Conservation (phyloP, 2,113 vertebrate species). For the Electrona antarctica region DNA sequence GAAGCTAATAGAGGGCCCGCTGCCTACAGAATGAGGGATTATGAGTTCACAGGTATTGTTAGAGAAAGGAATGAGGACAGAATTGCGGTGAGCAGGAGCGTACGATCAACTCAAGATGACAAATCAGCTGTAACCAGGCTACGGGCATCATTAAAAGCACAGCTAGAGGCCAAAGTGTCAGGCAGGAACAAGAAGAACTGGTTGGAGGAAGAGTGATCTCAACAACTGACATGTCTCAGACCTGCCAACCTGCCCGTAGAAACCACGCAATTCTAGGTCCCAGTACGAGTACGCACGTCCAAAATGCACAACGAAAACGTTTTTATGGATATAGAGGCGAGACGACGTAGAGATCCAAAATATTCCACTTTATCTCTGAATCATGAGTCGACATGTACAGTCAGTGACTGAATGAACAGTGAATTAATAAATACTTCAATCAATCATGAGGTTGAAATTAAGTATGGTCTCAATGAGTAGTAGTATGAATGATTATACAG, state of each 20-base stretch:
- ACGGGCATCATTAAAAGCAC: conserved; percentile 50
- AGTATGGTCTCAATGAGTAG: too few species aligned
- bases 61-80: conserved; percentile 5
- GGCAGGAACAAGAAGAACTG: conserved; percentile 49
- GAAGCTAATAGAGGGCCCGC: not conserved
- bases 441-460: too few species aligned
- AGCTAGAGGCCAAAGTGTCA: conserved; percentile 23
- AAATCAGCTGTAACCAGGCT: conserved; percentile 37
- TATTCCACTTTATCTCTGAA: too few species aligned
- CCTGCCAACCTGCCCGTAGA: not conserved
- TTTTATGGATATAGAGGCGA: too few species aligned
- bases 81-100: conserved; percentile 23
- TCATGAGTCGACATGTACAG: too few species aligned
- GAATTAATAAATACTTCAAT: too few species aligned
- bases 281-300: too few species aligned
- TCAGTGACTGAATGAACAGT: too few species aligned
- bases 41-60: not conserved
- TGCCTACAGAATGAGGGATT: conserved; percentile 20
- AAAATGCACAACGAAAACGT: too few species aligned
- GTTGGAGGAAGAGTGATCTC: conserved; percentile 54
- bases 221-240: not conserved
- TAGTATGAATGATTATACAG: too few species aligned
- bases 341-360: too few species aligned
- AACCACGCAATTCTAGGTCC: too few species aligned
- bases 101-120: not conserved